phyloP scores from a whole-genome alignment of 1,140 invertebrate genomes.

The Popillia japonica region DNA sequence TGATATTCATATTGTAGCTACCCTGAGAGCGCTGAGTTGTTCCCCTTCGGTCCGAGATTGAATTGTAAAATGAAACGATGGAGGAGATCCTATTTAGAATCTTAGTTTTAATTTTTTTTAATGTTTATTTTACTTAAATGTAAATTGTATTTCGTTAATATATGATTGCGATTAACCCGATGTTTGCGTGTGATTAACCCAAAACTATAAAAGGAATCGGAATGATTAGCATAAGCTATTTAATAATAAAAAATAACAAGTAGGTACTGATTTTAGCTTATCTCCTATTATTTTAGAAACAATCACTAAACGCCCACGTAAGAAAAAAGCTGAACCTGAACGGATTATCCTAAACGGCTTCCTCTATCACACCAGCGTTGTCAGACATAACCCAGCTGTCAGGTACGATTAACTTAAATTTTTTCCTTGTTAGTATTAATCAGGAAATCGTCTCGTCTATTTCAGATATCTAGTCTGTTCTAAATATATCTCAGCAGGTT shows the following conservation, averaged over 20 bases:
- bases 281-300: slow-evolving; percentile 30
- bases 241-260: slow-evolving; percentile 10
- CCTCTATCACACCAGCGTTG: slow-evolving; percentile 40
- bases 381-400: slow-evolving; percentile 26
- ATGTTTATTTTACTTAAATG: too few relatives aligned
- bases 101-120: not conserved
- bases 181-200: too few relatives aligned
- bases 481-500: slow-evolving; percentile 39
- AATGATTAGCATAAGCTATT: not conserved
- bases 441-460: not conserved
- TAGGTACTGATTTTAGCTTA: not conserved
- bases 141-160: too few relatives aligned
- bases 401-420: too few relatives aligned
- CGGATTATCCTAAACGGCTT: slow-evolving; percentile 40
- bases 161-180: too few relatives aligned
- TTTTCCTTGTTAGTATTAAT: too few relatives aligned
- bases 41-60: slow-evolving; percentile 44
- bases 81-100: slow-evolving; percentile 18
- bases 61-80: slow-evolving; percentile 40
- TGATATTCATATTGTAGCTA: slow-evolving; percentile 46
- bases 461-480: slow-evolving; percentile 41
- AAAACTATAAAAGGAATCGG: not conserved
- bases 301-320: slow-evolving; percentile 24
- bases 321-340: slow-evolving; percentile 18
- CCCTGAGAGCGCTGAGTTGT: slow-evolving; percentile 48